Evolutionary conservation across 2,888 invertebrate genomes (phyloP), one percentile per base, ranked within the genome.

Genomic region (Apodemia zela): DNA sequence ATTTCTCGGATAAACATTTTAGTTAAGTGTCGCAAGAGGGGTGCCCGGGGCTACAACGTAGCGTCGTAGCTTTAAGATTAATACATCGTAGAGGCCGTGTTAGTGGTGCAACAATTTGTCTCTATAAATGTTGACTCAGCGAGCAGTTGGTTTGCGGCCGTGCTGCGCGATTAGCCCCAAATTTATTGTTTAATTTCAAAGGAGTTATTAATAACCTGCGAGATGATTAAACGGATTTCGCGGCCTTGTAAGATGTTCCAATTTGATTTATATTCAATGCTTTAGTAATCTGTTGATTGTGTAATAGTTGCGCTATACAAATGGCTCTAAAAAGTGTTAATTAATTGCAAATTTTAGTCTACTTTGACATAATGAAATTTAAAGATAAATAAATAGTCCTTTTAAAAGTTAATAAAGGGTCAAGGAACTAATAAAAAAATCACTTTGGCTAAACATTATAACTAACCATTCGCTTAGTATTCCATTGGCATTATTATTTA

Each of bases 41-140:
- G 63, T 68, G 67, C 69, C 71, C 71, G 72, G 72, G 75, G 77
- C 75, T 72, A 74, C 75, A 76, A 63, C 74, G 79, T 80, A 77
- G 76, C 78, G 75, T 69, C 71, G 76, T 82, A 82, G 79, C 76
- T 79, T 77, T 73, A 86, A 90, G 89, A 91, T 90, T 91, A 91
- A 91, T 90, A 89, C 83, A 84, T 89, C 87, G 81, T 77, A 76
- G 83, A 82, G 84, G 80, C 82, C 80, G 79, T 81, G 85, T 84
- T 86, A 85, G 85, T 89, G 84, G 83, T 81, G 85, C 85, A 84
- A 90, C 90, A 89, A 91, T 91, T 91, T 91, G 91, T 91, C 90
- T 90, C 88, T 90, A 91, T 91, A 91, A 91, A 91, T 85, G 91
- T 89, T 89, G 89, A 90, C 84, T 91, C 90, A 90, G 90, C 89